phyloP scores from a whole-genome alignment of 2,113 vertebrate genomes.

The Hydrochoerus hydrochaeris region DNA sequence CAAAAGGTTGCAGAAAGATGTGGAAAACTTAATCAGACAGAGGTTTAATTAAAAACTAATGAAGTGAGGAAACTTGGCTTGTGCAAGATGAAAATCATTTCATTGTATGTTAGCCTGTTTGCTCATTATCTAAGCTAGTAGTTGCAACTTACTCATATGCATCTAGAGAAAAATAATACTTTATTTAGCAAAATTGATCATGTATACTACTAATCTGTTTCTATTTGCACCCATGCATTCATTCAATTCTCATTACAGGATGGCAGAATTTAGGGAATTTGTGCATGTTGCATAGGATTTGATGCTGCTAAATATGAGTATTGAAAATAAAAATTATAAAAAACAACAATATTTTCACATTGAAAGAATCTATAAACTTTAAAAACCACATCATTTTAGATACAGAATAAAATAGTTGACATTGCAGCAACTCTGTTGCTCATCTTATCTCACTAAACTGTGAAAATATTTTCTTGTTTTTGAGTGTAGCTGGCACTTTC shows the following conservation, averaged over 20 bases:
- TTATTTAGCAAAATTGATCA: conserved; percentile 74
- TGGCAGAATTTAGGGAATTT: not conserved
- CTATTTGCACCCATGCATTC: conserved; percentile 23
- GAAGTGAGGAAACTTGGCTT: conserved; percentile 72
- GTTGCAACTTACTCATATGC: conserved; percentile 63
- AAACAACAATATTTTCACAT: not conserved
- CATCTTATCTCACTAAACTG: not conserved
- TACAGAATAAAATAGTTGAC: not conserved
- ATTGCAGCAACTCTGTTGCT: not conserved
- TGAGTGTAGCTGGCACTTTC: not conserved
- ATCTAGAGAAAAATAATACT: conserved; percentile 74
- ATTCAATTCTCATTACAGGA: conserved; percentile 4
- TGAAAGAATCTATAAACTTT: conserved; percentile 11
- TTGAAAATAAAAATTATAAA: not conserved
- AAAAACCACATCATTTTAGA: not conserved
- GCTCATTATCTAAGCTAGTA: conserved; percentile 64
- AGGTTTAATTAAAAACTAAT: conserved; percentile 83
- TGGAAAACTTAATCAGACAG: conserved; percentile 76
- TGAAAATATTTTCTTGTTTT: not conserved
- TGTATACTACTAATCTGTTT: conserved; percentile 8
- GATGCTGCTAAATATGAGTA: conserved; percentile 21
- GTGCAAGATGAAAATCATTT: conserved; percentile 74
- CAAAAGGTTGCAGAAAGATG: conserved; percentile 60
- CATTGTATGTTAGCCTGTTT: conserved; percentile 69
- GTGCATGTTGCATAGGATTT: not conserved